Evolutionary conservation across 2,888 invertebrate genomes (phyloP).

Genomic region (Caenorhabditis sp.): DNA sequence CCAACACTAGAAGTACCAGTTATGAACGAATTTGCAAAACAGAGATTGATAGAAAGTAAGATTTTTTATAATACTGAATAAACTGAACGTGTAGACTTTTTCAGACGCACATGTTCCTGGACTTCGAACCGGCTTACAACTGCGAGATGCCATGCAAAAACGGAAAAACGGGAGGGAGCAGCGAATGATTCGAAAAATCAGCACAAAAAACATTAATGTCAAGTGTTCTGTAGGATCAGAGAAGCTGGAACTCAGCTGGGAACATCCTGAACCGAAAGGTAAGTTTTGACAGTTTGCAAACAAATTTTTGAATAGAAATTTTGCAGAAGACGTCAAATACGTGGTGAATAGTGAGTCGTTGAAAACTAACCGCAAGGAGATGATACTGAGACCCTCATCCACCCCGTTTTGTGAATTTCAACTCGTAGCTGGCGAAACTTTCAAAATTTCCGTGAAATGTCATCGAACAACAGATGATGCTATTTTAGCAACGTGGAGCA

Average conservation of each 20-base stretch:
- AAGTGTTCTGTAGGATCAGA: constrained; percentile 39
- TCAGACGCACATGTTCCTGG: constrained; percentile 60
- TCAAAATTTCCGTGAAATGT: constrained; percentile 47
- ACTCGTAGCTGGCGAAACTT: constrained; percentile 39
- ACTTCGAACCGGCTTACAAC: constrained; percentile 40
- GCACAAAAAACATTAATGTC: constrained; percentile 1
- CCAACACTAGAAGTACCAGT: background rate
- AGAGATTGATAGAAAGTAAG: constrained; percentile 37
- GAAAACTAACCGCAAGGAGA: too few relatives aligned
- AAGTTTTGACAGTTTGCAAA: background rate
- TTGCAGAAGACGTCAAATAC: constrained; percentile 32
- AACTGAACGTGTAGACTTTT: background rate
- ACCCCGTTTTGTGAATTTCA: constrained; percentile 17
- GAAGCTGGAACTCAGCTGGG: constrained; percentile 55
- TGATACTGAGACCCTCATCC: constrained; percentile 8
- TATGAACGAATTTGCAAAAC: constrained; percentile 41
- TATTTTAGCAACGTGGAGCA: constrained; percentile 33
- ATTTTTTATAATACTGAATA: background rate
- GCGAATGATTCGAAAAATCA: background rate
- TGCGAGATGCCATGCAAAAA: constrained; percentile 38
- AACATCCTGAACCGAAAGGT: constrained; percentile 27
- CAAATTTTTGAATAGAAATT: background rate
- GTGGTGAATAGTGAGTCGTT: background rate
- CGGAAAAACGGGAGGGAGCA: constrained; percentile 7
- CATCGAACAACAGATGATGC: background rate